Evolutionary conservation across 2,888 invertebrate genomes (phyloP), one percentile per base, ranked within the genome.

Genomic region (Drosophila testacea): DNA sequence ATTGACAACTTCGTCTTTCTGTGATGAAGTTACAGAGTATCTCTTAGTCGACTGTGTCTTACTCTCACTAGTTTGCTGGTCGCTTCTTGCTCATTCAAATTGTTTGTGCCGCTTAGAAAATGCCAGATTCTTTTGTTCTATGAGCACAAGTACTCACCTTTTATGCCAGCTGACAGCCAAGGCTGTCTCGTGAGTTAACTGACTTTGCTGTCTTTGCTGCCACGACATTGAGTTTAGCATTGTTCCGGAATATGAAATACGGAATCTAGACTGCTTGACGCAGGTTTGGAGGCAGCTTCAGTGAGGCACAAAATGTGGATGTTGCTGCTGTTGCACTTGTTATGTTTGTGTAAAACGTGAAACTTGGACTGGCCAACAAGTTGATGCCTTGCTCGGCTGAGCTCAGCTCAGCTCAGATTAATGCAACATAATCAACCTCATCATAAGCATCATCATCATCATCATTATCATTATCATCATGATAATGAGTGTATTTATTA

Each of bases 341-440:
- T 79, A 64, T 69, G 80, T 83, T 82, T 85, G 73, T 85, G 73
- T 83, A 79, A 83, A 79, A 79, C 74, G 69, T 57, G 54, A 78
- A 67, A 67, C 78, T 73, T 62, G 60, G 34, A 44, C 46, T 27
- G 56, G 4, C 28, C 48, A 52, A 64, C 59, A 52, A 57, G 42
- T 39, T 36, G 44, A 34, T n/a, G 39, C 38, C 38, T 6, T n/a
- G 4, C 5, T 16, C 11, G n/a, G n/a, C n/a, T n/a, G n/a, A 28
- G 28, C 51, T 28, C 30, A 39, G 44, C 44, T 41, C 16, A 50
- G 27, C 41, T 50, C 38, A 13, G 27, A 27, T 39, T 16, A 32
- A n/a, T 51, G 36, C 36, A 69, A 61, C 47, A 57, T 50, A 64
- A 42, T 4, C 22, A 22, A 22, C 22, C 22, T 22, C 32, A 32